Conservation (phyloP, 2,113 vertebrate genomes). For the Odocoileus hemionus region DNA sequence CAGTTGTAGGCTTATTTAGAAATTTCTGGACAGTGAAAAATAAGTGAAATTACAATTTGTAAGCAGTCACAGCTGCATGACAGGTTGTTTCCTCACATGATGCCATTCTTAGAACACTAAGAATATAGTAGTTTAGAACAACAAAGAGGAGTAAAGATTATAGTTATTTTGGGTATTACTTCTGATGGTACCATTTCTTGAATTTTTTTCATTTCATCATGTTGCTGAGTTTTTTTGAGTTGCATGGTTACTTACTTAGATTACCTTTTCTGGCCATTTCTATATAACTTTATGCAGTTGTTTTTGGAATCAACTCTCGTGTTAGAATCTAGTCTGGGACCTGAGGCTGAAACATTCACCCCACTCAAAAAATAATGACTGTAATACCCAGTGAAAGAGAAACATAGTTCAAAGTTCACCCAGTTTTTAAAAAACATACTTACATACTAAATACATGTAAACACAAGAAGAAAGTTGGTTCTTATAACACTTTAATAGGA, state of each 20-base stretch:
- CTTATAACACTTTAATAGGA: not conserved
- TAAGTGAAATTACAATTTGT: constrained; percentile 65
- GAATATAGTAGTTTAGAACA: not conserved
- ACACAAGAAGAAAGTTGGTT: not conserved
- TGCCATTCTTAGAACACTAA: constrained; percentile 9
- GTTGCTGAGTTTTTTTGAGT: not conserved
- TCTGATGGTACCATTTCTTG: constrained; percentile 31
- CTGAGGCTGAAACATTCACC: not conserved
- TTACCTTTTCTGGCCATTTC: constrained; percentile 14
- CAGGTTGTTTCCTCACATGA: constrained; percentile 17
- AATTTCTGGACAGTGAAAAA: constrained; percentile 81
- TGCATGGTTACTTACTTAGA: not conserved
- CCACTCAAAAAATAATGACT: not conserved
- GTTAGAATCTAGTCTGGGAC: not conserved
- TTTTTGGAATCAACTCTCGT: not conserved
- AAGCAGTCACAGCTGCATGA: not conserved
- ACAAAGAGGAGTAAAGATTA: not conserved
- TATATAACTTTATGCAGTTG: not conserved
- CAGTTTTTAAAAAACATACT: not conserved
- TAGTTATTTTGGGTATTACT: not conserved
- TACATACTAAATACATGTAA: not conserved
- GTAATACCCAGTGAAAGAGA: not conserved
- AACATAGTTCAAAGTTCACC: not conserved
- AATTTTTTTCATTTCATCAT: not conserved
- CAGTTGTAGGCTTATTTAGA: constrained; percentile 80